Percentiles rank a stretch among this genome's conserved stretches.
Conservation (phyloP, 2,888 invertebrate genomes). For the Ischnus inquisitorius region DNA sequence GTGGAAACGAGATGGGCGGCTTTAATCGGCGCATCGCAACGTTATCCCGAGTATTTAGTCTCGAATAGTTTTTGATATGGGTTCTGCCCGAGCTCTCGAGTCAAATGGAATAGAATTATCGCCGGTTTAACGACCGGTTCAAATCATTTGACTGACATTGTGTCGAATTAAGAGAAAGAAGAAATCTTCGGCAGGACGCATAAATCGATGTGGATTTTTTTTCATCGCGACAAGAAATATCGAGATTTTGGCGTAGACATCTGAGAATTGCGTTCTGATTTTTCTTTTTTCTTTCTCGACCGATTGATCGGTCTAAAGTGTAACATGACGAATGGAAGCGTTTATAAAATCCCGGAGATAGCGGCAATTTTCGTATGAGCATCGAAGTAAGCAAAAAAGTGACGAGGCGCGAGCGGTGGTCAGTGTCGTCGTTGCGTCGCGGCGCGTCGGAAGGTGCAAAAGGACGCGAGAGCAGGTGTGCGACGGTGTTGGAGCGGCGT, state of each 20-base stretch:
- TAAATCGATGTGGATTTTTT: no score
- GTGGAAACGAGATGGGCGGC: constrained; percentile 17
- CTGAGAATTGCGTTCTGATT: no score
- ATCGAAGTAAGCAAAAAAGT: constrained; percentile 46
- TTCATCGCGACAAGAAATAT: no score
- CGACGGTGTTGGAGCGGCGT: constrained; percentile 61
- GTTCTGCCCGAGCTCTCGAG: no score
- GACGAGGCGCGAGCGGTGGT: constrained; percentile 46
- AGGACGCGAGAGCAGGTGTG: constrained; percentile 68
- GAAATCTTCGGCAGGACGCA: no score
- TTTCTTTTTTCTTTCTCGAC: no score
- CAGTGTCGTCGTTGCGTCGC: constrained; percentile 52
- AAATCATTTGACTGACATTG: no score
- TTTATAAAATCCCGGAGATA: constrained; percentile 41
- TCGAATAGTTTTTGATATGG: neutral
- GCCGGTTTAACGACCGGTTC: no score
- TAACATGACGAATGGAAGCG: constrained; percentile 6
- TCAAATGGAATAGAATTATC: no score
- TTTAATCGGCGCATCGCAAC: constrained; percentile 16
- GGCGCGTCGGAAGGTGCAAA: constrained; percentile 70
- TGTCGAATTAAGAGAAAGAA: no score
- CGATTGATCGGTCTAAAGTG: neutral
- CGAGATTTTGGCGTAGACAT: no score
- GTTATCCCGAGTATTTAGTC: neutral
- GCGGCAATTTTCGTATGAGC: constrained; percentile 61